Base-by-base conservation (phyloP, 53 echinoderm and acorn worm species). In the Crossaster papposus region DNA sequence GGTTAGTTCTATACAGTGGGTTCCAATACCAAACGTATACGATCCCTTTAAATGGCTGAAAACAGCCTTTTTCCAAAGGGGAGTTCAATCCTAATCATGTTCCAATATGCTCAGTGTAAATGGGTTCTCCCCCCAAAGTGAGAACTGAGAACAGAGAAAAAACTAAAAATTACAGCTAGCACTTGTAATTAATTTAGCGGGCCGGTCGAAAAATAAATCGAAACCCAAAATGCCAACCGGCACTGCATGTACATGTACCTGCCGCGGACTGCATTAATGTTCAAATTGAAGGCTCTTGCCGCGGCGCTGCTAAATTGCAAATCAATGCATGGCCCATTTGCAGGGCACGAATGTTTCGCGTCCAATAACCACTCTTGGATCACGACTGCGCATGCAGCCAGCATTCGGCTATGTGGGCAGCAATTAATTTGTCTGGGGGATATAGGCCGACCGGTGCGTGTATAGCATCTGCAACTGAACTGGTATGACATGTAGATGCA, bases 191-290 rank as follows among this genome's bases (percentile, higher is more conserved):
- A 81, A 34, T 52, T 81, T 63, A 81, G 35, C 63, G 23, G 64
- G 20, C 10, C 18, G 63, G 20, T 30, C 20, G 15, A 23, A 33
- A 6, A 17, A 44, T 1, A 13, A 81, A 81, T 81, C 68, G 68
- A 68, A 26, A 68, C 63, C 62, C n/a, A 22, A 64, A 58, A 58
- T 81, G 81, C 62, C 81, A 58, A 58, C 68, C 24, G 9, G 44
- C 44, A 9, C 44, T 68, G 12, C 30, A n/a, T n/a, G n/a, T n/a
- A n/a, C n/a, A n/a, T n/a, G n/a, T n/a, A n/a, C n/a, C n/a, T n/a
- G n/a, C n/a, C n/a, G n/a, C 14, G 81, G 79, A 55, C 34, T 81
- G 81, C 81, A 58, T 62, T 36, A 81, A 81, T 81, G 81, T 81
- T 81, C 44, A 44, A 5, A 81, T 22, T n/a, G 36, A 12, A 53